Conservation (phyloP, 1,140 invertebrate species). For the Sipha flava region DNA sequence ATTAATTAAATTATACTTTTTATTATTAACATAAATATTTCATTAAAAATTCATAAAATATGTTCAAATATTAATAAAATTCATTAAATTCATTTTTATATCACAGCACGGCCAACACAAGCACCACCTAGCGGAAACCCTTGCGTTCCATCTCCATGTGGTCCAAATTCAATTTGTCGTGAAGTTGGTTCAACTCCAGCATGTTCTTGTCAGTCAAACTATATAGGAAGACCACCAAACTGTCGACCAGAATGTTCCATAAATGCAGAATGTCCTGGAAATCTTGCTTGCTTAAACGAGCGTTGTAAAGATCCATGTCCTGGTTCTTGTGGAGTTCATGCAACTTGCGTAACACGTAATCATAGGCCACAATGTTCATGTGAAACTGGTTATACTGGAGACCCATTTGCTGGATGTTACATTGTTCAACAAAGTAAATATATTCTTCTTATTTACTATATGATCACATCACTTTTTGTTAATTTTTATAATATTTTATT, state of each 20-base stretch:
- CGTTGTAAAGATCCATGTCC: conserved; percentile 74
- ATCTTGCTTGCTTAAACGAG: conserved; percentile 70
- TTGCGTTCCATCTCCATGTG: conserved; percentile 47
- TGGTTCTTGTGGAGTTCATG: conserved; percentile 75
- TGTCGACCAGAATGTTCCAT: conserved; percentile 73
- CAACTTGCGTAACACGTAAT: conserved; percentile 67
- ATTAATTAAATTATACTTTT: too few species aligned
- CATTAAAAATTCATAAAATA: too few species aligned
- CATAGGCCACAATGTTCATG: conserved; percentile 74
- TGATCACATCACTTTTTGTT: conserved; percentile 35
- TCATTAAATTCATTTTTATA: too few species aligned
- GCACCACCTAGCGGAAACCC: conserved; percentile 44
- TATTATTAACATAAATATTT: too few species aligned
- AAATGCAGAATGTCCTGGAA: conserved; percentile 70
- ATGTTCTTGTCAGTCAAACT: conserved; percentile 70
- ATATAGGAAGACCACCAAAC: conserved; percentile 68
- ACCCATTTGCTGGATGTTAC: conserved; percentile 71
- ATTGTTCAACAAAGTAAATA: conserved; percentile 42
- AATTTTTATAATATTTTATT: conserved; percentile 48
- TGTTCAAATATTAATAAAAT: too few species aligned
- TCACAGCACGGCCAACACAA: conserved; percentile 35
- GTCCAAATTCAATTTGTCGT: conserved; percentile 59
- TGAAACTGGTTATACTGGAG: conserved; percentile 64
- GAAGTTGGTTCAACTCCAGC: conserved; percentile 60
- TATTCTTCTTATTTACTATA: background rate